Percentiles rank a stretch among this genome's conserved stretches.
Conservation (phyloP, 2,888 invertebrate genomes). For the Pomacea canaliculata region DNA sequence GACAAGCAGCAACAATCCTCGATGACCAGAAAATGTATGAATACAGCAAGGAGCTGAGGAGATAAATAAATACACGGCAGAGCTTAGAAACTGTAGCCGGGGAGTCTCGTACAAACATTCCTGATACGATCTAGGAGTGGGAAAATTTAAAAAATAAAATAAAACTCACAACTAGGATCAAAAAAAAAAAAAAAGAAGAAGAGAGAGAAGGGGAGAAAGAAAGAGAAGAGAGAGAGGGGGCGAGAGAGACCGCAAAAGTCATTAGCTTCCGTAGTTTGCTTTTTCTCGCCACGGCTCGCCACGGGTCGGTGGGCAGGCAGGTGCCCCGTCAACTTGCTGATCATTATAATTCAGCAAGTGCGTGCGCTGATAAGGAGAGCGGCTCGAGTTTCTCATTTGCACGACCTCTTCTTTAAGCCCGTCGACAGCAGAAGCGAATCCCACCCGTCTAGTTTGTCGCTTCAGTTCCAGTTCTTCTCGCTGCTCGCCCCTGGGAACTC, state of each 20-base stretch:
- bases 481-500: slow-evolving; percentile 5
- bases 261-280: slow-evolving; percentile 13
- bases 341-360: slow-evolving; percentile 22
- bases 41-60: too few species aligned
- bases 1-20: too few species aligned
- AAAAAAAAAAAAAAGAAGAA: neutral
- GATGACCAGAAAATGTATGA: too few species aligned
- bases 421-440: slow-evolving; percentile 5
- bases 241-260: slow-evolving; percentile 8
- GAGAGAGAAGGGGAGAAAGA: neutral
- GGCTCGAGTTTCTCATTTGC: slow-evolving; percentile 9
- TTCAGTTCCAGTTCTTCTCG: slow-evolving; percentile 14
- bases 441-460: slow-evolving; percentile 19
- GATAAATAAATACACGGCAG: too few species aligned
- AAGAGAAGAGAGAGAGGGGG: neutral
- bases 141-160: too few species aligned
- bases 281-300: slow-evolving; percentile 14
- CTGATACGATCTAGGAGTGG: too few species aligned
- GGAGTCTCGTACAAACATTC: too few species aligned
- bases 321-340: slow-evolving; percentile 8
- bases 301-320: slow-evolving; percentile 18
- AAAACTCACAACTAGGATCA: too few species aligned
- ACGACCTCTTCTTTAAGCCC: slow-evolving; percentile 5
- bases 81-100: too few species aligned
- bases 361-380: slow-evolving; percentile 13